These are phyloP conservation scores for Oryzias celebensis DNA, from an alignment of 2,113 vertebrate genomes.

Conservation along the genomic window DNA sequence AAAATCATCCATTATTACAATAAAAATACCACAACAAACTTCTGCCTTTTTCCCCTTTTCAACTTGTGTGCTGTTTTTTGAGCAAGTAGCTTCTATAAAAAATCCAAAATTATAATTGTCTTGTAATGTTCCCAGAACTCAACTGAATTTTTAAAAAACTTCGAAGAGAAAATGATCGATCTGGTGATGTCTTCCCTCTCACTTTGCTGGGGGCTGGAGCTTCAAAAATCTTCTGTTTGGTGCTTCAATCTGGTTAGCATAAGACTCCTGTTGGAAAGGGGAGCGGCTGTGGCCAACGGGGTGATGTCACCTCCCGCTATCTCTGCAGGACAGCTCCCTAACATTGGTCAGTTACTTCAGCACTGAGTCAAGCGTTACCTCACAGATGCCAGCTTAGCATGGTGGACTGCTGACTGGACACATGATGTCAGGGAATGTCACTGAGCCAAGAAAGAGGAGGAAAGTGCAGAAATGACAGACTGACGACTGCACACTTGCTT, in stretches of 20 bases:
- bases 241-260: neutral
- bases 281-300: neutral
- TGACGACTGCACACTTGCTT: neutral
- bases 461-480: neutral
- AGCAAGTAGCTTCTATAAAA: no score
- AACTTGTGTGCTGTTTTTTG: no score
- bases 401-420: constrained; percentile 56
- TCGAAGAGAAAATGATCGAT: no score
- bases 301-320: constrained; percentile 33
- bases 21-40: no score
- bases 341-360: constrained; percentile 8
- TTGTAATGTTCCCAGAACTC: no score
- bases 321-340: constrained; percentile 19
- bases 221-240: constrained; percentile 2
- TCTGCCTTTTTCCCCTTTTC: no score
- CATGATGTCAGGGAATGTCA: constrained; percentile 25
- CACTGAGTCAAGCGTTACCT: constrained; percentile 18
- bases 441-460: constrained; percentile 23
- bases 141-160: no score
- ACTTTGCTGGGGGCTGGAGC: neutral
- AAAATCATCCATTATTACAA: no score
- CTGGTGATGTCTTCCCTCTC: neutral
- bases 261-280: neutral
- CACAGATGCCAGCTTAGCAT: constrained; percentile 57
- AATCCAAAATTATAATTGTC: no score